These are phyloP conservation scores for Stegana nigrithorax DNA, from an alignment of 2,888 invertebrate genomes.

Conservation along the genomic window DNA sequence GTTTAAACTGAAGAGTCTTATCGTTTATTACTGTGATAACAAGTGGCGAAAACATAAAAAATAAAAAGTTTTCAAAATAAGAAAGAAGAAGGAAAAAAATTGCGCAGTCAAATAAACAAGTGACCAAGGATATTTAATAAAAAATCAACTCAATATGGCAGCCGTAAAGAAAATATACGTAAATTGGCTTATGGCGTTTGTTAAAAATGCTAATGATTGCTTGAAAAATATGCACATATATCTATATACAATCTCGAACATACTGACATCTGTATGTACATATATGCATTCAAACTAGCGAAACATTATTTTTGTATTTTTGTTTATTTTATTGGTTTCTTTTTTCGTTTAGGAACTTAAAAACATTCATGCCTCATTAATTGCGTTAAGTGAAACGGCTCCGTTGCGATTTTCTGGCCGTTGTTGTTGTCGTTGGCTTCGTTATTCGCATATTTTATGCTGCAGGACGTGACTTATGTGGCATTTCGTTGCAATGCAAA, in stretches of 20 bases:
- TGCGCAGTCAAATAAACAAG: constrained; percentile 25
- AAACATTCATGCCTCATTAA: neutral
- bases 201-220: neutral
- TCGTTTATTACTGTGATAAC: too few species aligned
- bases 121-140: constrained; percentile 49
- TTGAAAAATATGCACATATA: neutral
- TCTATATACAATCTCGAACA: neutral
- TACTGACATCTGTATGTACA: too few species aligned
- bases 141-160: constrained; percentile 45
- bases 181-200: constrained; percentile 47
- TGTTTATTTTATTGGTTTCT: neutral
- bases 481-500: constrained; percentile 31
- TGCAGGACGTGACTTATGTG: constrained; percentile 10
- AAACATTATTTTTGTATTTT: neutral
- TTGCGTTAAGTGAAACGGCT: constrained; percentile 20
- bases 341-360: neutral
- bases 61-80: constrained; percentile 21
- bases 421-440: neutral
- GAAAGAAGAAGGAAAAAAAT: too few species aligned
- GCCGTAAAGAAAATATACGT: constrained; percentile 45
- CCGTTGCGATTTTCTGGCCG: constrained; percentile 20
- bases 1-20: too few species aligned
- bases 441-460: neutral
- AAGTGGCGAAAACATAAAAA: too few species aligned
- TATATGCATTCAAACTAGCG: too few species aligned